Evolutionary conservation across 2,113 vertebrate species (phyloP), one percentile per base, ranked within the genome.

Genomic region (Deroptyus accipitrinus): DNA sequence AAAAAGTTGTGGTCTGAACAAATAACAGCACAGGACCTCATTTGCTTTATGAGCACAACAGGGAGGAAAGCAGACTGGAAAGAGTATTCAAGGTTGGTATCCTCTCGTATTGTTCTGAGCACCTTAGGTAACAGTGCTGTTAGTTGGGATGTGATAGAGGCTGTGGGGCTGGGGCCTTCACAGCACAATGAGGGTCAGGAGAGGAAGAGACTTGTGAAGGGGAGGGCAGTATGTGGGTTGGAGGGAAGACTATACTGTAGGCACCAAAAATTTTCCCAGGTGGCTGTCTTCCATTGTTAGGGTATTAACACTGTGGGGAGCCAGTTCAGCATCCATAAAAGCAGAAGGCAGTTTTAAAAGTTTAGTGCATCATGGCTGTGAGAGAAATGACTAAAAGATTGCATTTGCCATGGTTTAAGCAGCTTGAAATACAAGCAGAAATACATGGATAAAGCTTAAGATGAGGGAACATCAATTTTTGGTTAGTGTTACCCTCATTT

Each of bases 251-350:
- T 7, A 11, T 55, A 22, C 42, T 33, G 8, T 19, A 49, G 30
- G 44, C 52, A 87, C 10, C 39, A 90, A 69, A 11, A 11, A 13
- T 41, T 69, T 64, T 86, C 30, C 25, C 15, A 59, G 20, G 23
- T 0, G 0, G 3, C 30, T 88, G 63, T 54, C 85, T 67, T 90
- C 37, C 73, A 4, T 25, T 28, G 11, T 30, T n/a, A 46, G 24
- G 8, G 2, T 35, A 55, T 39, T 24, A 76, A 54, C 30, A 30
- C 12, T 0, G 0, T 37, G 44, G 19, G 22, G 15, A 55, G 5
- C 0, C 1, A 63, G 25, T 82, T 73, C 59, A 72, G 42, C 59
- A 51, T 35, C 35, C 0, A 0, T 62, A 55, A 63, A 88, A 88
- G 42, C 19, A 73, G 59, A 74, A 77, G 25, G 51, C 9, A 27